These are phyloP conservation scores for Trichacis sp. DNA, from an alignment of 2,888 invertebrate species.

Conservation along the genomic window DNA sequence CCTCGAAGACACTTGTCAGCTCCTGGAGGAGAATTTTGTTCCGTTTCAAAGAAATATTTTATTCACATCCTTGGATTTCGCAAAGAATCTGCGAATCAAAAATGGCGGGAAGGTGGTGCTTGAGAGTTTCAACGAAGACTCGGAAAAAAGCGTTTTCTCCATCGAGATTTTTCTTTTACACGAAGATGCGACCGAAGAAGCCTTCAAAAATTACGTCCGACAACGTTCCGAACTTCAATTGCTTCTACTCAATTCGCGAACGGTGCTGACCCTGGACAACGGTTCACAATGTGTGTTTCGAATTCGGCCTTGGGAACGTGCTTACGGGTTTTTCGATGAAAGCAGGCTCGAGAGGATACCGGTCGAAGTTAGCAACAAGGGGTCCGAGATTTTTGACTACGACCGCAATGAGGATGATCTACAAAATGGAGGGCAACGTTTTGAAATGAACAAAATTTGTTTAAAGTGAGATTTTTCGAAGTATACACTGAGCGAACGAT, in stretches of 20 bases:
- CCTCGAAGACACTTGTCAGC: constrained; percentile 56
- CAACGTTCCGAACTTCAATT: constrained; percentile 69
- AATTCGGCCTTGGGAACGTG: constrained; percentile 48
- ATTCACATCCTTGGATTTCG: constrained; percentile 72
- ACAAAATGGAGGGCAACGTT: constrained; percentile 3
- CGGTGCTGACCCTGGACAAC: constrained; percentile 53
- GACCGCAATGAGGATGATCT: constrained; percentile 8
- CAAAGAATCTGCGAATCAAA: constrained; percentile 71
- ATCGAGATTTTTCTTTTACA: constrained; percentile 70
- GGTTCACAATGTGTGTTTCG: constrained; percentile 44
- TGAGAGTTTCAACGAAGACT: constrained; percentile 59
- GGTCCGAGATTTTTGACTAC: constrained; percentile 9
- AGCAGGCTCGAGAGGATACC: constrained; percentile 28
- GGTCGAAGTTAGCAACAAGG: constrained; percentile 39
- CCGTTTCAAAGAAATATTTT: constrained; percentile 63
- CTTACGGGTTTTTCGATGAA: constrained; percentile 46
- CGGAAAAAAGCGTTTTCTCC: constrained; percentile 66
- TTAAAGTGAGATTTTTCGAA: constrained; percentile 27
- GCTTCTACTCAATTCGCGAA: constrained; percentile 72
- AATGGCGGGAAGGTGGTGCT: constrained; percentile 73
- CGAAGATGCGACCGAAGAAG: constrained; percentile 46
- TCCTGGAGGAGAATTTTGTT: constrained; percentile 32
- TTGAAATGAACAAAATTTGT: constrained; percentile 22
- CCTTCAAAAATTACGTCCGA: constrained; percentile 64
- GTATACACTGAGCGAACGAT: too few relatives aligned